Percentiles rank a stretch among this genome's conserved stretches.
Evolutionary conservation across 2,797 vertebrate genomes (phyloP).

Genomic region (Tangara arthus): DNA sequence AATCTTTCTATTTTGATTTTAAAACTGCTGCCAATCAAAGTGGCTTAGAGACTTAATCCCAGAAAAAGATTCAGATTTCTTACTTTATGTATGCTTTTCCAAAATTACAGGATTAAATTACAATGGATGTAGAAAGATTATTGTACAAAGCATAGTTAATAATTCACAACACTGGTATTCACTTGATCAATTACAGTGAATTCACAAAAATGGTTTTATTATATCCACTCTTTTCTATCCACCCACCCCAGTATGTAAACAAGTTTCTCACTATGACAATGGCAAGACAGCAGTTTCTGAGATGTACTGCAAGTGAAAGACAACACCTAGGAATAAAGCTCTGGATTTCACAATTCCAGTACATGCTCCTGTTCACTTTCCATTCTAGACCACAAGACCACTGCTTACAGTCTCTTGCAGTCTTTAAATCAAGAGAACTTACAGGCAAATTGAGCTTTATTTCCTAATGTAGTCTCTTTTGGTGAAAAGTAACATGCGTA

Average conservation of each 20-base stretch:
- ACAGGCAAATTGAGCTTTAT: conserved; percentile 24
- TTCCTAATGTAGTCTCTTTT: background rate
- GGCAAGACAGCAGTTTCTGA: background rate
- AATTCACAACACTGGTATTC: conserved; percentile 43
- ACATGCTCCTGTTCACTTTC: background rate
- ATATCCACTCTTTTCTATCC: background rate
- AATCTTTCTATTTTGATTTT: conserved; percentile 23
- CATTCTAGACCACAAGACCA: background rate
- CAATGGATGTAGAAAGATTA: conserved; percentile 30
- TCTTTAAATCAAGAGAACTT: conserved; percentile 1
- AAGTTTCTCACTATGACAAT: conserved; percentile 45
- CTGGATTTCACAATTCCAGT: conserved; percentile 34
- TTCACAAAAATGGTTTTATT: conserved; percentile 44
- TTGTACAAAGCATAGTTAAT: conserved; percentile 30
- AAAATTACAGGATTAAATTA: conserved; percentile 42
- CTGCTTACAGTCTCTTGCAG: background rate
- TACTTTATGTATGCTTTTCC: background rate
- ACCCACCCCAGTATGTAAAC: conserved; percentile 31
- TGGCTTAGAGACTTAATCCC: conserved; percentile 32
- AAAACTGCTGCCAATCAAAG: conserved; percentile 28
- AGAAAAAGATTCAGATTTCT: conserved; percentile 34
- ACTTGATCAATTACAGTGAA: conserved; percentile 28
- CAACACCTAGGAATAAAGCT: background rate
- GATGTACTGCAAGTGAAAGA: conserved; percentile 4
- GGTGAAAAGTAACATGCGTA: conserved; percentile 52